Conservation (phyloP, 2,888 invertebrate species). For the Synanthedon formicaeformis region DNA sequence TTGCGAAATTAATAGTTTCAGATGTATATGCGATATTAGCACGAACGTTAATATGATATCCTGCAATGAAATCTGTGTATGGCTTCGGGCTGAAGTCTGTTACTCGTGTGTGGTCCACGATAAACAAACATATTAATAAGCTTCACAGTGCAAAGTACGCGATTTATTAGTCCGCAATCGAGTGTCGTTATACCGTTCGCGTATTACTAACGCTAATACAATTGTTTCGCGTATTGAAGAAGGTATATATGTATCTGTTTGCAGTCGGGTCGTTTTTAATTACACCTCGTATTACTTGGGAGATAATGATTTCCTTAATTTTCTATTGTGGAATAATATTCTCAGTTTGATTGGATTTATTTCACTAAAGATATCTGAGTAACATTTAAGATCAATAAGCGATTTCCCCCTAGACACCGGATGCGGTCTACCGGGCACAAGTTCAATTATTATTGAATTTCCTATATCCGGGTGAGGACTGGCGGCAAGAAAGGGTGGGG, state of each 20-base stretch:
- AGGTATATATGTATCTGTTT: slow-evolving; percentile 26
- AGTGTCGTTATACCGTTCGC: slow-evolving; percentile 49
- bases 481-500: slow-evolving; percentile 2
- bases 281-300: slow-evolving; percentile 17
- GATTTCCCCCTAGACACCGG: slow-evolving; percentile 52
- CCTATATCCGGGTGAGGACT: slow-evolving; percentile 27
- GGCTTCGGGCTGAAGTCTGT: slow-evolving; percentile 47
- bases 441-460: slow-evolving; percentile 65
- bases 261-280: slow-evolving; percentile 36
- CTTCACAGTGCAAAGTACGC: slow-evolving; percentile 49
- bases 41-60: slow-evolving; percentile 44
- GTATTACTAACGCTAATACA: slow-evolving; percentile 40
- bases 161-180: slow-evolving; percentile 59
- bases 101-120: slow-evolving; percentile 59
- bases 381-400: slow-evolving; percentile 50
- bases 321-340: not conserved
- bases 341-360: not conserved
- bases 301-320: not conserved
- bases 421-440: slow-evolving; percentile 51
- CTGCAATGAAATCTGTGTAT: slow-evolving; percentile 57
- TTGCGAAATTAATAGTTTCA: slow-evolving; percentile 10
- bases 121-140: slow-evolving; percentile 65
- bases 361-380: slow-evolving; percentile 8
- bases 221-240: slow-evolving; percentile 20
- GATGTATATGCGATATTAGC: slow-evolving; percentile 37